Evolutionary conservation across 2,113 vertebrate species (phyloP), one percentile per base, ranked within the genome.

Genomic region (Cromileptes altivelis): DNA sequence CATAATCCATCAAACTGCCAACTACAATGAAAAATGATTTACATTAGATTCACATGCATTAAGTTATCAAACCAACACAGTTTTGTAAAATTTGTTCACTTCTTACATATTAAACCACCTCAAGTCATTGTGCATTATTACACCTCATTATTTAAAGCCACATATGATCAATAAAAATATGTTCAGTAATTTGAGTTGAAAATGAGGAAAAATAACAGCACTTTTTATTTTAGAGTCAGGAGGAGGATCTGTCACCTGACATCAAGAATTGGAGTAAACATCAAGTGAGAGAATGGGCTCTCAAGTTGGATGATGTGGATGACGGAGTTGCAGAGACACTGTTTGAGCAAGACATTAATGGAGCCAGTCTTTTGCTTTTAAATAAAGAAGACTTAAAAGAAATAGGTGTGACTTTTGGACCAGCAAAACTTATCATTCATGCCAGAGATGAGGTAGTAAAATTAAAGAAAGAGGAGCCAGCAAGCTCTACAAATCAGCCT

Each of bases 181-280:
- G 25, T 76, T 0, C 18, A 65, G 13, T 50, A 5, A 21, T 33
- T n/a, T 25, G 0, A 62, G 12, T 65, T 63, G 5, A 23, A 70
- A 50, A 53, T 50, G 0, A 6, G 19, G 3, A 23, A 53, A 47
- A 65, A 21, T 76, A 77, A 76, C 7, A 56, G 0, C 1, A 63
- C 0, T 65, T 72, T 83, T 2, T 58, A 30, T 90, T 88, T 89
- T 45, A 89, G 78, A 65, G 42, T 61, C 58, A 77, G 27, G 70
- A 68, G 3, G 55, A 75, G 9, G 75, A 85, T 64, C 81, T 78
- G 50, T 73, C 91, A 42, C 42, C 58, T 33, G 75, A 94, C 55
- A 86, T 94, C 52, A 61, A 92, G 27, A 78, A 88, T 23, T 94
- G 92, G 94, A 88, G 57, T 65, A 89, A 88, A 88, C 53, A 91